Percentiles rank a stretch among this genome's conserved stretches.
Evolutionary conservation across 1,140 invertebrate genomes (phyloP).

Genomic region (Heliconius congener): DNA sequence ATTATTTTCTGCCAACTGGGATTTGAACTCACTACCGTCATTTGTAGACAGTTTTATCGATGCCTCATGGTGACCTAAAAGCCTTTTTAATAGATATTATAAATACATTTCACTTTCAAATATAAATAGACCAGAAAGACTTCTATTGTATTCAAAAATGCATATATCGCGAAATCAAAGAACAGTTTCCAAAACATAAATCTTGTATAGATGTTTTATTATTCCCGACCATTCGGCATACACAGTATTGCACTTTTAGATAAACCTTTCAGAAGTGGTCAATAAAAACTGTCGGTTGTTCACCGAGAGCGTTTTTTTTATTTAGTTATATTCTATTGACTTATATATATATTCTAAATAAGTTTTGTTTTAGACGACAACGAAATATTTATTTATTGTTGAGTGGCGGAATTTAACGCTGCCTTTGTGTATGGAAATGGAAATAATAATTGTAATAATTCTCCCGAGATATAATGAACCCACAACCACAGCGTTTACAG

Average conservation of each 20-base stretch:
- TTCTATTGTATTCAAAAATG: not conserved
- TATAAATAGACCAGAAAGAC: not conserved
- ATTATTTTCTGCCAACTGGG: no score
- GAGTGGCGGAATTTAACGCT: no score
- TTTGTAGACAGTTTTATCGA: no score
- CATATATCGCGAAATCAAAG: slow-evolving; percentile 3
- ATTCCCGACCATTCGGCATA: slow-evolving; percentile 50
- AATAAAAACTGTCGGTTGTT: slow-evolving; percentile 53
- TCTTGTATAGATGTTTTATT: slow-evolving; percentile 61
- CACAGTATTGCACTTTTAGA: slow-evolving; percentile 62
- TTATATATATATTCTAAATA: not conserved
- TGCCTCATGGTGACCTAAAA: no score
- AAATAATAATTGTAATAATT: no score
- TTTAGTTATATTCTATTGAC: not conserved
- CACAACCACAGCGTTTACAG: no score
- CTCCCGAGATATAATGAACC: no score
- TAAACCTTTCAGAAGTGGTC: slow-evolving; percentile 52
- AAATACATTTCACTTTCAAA: no score
- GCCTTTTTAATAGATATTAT: no score
- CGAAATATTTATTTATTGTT: no score
- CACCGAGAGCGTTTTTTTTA: not conserved
- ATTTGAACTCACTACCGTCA: no score
- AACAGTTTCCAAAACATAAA: slow-evolving; percentile 52
- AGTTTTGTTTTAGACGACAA: not conserved
- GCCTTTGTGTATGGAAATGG: no score